Percentiles rank a stretch among this genome's conserved stretches.
These are phyloP conservation scores for Lagopus leucura DNA, from an alignment of 2,113 vertebrate genomes.

Conservation along the genomic window DNA sequence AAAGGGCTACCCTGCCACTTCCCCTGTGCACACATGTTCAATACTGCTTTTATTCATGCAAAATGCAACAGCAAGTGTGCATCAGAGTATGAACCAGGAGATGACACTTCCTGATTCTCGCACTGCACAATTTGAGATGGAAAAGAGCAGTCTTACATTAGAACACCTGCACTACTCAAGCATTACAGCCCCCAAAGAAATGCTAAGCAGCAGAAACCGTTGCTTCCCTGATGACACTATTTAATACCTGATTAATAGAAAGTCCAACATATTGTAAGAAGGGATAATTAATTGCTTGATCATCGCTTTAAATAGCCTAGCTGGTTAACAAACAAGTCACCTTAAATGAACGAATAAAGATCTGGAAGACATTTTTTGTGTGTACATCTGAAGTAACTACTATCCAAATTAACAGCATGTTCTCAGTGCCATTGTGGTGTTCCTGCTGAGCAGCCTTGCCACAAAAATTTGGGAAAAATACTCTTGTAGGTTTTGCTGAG, in stretches of 20 bases:
- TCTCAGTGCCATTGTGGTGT: background rate
- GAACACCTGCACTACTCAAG: background rate
- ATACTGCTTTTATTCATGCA: background rate
- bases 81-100: background rate
- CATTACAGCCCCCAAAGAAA: background rate
- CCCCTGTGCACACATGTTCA: background rate
- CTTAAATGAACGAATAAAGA: background rate
- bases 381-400: background rate
- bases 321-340: background rate
- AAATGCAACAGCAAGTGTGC: background rate
- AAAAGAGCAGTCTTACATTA: background rate
- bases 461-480: background rate
- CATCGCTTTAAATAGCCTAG: background rate
- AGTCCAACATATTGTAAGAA: background rate
- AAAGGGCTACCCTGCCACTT: background rate
- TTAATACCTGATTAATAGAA: background rate
- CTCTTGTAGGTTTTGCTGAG: background rate
- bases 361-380: background rate
- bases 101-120: background rate
- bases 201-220: background rate
- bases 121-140: background rate
- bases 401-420: background rate
- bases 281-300: background rate
- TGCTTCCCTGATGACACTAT: background rate
- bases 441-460: background rate